Percentiles rank a stretch among this genome's conserved stretches.
Conservation (phyloP, 2,797 vertebrate species). For the Euphonia xanthogaster region DNA sequence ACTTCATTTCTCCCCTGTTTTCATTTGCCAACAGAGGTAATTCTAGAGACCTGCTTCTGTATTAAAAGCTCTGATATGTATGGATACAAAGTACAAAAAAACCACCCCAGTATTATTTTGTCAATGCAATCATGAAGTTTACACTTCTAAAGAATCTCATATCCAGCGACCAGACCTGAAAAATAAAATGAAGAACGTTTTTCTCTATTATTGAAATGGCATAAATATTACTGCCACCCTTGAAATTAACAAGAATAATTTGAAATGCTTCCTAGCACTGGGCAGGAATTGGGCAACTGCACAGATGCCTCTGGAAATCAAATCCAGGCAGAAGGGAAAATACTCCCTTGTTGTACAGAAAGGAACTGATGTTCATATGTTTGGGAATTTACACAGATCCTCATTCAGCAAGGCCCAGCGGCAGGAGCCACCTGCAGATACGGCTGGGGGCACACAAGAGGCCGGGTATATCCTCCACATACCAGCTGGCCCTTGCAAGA, state of each 20-base stretch:
- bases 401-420: slow-evolving; percentile 61
- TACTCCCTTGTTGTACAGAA: slow-evolving; percentile 50
- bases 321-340: slow-evolving; percentile 44
- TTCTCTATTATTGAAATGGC: not conserved
- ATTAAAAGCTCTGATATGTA: not conserved
- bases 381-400: slow-evolving; percentile 70
- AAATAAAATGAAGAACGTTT: not conserved
- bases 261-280: slow-evolving; percentile 30
- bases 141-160: not conserved
- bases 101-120: not conserved
- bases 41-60: not conserved
- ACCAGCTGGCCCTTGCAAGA: slow-evolving; percentile 60
- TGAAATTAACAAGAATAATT: slow-evolving; percentile 21
- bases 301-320: slow-evolving; percentile 51
- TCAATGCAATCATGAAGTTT: not conserved
- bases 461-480: slow-evolving; percentile 55
- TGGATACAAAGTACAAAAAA: not conserved
- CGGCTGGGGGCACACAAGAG: slow-evolving; percentile 54
- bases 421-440: slow-evolving; percentile 56
- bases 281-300: slow-evolving; percentile 39
- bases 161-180: not conserved
- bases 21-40: not conserved
- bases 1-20: not conserved
- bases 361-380: slow-evolving; percentile 58
- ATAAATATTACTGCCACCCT: not conserved